These are phyloP conservation scores for Agrotis puta DNA, from an alignment of 2,888 invertebrate species.

Conservation along the genomic window DNA sequence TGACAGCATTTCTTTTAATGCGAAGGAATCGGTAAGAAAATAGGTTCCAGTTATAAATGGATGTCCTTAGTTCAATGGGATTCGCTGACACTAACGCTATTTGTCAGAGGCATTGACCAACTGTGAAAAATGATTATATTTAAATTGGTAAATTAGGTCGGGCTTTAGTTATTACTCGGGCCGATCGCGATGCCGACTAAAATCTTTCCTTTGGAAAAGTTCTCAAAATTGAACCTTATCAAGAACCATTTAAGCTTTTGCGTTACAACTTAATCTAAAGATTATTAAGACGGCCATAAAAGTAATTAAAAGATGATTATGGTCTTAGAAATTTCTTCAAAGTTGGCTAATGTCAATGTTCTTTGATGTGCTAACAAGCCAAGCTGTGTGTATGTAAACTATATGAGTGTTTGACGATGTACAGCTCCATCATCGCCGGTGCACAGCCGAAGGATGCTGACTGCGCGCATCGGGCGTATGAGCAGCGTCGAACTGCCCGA, in stretches of 20 bases:
- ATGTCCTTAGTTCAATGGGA: constrained; percentile 35
- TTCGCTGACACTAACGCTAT: constrained; percentile 54
- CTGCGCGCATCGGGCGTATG: constrained; percentile 96
- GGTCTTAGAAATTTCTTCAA: constrained; percentile 12
- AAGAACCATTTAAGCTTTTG: constrained; percentile 2
- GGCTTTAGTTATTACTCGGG: not conserved
- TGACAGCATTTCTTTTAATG: constrained; percentile 30
- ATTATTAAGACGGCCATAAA: not conserved
- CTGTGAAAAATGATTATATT: constrained; percentile 42
- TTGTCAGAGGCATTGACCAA: constrained; percentile 45
- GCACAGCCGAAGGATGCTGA: constrained; percentile 95
- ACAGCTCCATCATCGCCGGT: constrained; percentile 98
- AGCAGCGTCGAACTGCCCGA: constrained; percentile 98
- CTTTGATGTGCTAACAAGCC: constrained; percentile 32
- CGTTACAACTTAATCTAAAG: constrained; percentile 6
- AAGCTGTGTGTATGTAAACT: constrained; percentile 8
- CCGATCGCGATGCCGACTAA: not conserved
- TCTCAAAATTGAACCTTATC: constrained; percentile 18
- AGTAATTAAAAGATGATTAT: constrained; percentile 2
- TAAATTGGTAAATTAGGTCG: constrained; percentile 23
- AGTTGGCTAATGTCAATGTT: constrained; percentile 24
- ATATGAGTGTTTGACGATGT: constrained; percentile 62
- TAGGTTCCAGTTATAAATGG: constrained; percentile 51
- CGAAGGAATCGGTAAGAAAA: constrained; percentile 30
- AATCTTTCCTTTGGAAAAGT: constrained; percentile 5